These are phyloP conservation scores for Agapornis canus DNA, from an alignment of 2,797 vertebrate species.

Conservation along the genomic window DNA sequence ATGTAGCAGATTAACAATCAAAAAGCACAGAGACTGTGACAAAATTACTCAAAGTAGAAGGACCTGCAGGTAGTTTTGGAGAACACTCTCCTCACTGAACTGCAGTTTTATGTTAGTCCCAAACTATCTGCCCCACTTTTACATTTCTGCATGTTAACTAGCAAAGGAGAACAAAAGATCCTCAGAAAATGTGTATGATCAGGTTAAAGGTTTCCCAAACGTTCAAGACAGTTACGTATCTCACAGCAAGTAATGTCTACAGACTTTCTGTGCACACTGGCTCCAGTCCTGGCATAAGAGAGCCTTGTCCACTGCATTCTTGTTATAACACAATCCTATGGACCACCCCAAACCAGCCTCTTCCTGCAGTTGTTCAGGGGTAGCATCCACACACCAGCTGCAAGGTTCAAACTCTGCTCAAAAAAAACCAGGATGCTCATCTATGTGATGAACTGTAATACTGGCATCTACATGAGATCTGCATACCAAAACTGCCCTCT, in stretches of 20 bases:
- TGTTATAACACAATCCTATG: neutral
- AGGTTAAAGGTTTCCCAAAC: neutral
- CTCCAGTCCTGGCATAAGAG: rapidly evolving
- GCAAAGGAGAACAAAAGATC: neutral
- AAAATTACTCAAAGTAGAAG: neutral
- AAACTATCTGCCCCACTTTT: neutral
- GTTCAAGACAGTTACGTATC: neutral
- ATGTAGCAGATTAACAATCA: neutral
- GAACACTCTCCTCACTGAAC: neutral
- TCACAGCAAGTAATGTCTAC: neutral
- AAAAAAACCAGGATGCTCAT: neutral
- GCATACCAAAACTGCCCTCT: neutral
- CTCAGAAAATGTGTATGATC: rapidly evolving
- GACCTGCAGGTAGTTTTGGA: neutral
- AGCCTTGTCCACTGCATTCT: neutral
- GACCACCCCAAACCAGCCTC: neutral
- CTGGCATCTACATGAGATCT: neutral
- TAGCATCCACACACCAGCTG: neutral
- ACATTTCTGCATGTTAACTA: neutral
- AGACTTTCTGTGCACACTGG: neutral
- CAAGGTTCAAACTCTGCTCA: neutral
- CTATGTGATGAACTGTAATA: neutral
- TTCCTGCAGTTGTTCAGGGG: neutral
- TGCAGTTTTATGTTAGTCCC: neutral
- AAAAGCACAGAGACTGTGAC: neutral